Evolutionary conservation across 2,113 vertebrate species (phyloP).

Genomic region (Cettia cetti): DNA sequence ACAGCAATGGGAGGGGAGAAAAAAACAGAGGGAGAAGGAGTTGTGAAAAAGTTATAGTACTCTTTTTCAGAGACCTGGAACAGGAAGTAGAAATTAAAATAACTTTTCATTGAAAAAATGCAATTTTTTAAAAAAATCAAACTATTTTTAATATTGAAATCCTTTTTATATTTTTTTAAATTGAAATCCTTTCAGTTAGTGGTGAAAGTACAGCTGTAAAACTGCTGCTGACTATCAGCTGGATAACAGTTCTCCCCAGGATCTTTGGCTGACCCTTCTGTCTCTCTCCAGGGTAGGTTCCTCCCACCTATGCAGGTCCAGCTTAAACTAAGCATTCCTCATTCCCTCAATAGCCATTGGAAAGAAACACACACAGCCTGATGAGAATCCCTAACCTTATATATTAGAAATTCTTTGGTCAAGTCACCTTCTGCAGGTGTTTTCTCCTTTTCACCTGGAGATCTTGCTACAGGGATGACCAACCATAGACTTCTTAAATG

Average conservation of each 20-base stretch:
- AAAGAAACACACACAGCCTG: background rate
- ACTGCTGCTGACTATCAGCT: background rate
- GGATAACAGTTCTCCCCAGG: background rate
- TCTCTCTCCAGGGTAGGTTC: rapidly evolving
- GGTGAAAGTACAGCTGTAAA: background rate
- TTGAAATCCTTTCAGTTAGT: background rate
- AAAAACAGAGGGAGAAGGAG: background rate
- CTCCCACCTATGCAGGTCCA: rapidly evolving
- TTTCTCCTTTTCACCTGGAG: background rate
- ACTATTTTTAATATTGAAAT: too few relatives aligned
- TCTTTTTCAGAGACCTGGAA: background rate
- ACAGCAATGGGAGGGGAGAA: rapidly evolving
- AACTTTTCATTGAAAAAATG: background rate
- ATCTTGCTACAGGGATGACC: background rate
- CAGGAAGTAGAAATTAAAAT: background rate
- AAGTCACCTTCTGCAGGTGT: background rate
- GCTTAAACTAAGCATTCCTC: background rate
- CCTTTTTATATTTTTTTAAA: too few relatives aligned
- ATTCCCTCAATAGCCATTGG: rapidly evolving
- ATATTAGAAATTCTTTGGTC: background rate
- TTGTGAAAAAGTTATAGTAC: background rate
- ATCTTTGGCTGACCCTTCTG: background rate
- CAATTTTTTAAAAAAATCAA: background rate
- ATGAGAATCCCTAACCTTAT: background rate
- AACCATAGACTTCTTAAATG: background rate